Percentiles rank a stretch among this genome's conserved stretches.
phyloP scores from a whole-genome alignment of 2,113 vertebrate genomes.

The Psammodynastes pulverulentus region DNA sequence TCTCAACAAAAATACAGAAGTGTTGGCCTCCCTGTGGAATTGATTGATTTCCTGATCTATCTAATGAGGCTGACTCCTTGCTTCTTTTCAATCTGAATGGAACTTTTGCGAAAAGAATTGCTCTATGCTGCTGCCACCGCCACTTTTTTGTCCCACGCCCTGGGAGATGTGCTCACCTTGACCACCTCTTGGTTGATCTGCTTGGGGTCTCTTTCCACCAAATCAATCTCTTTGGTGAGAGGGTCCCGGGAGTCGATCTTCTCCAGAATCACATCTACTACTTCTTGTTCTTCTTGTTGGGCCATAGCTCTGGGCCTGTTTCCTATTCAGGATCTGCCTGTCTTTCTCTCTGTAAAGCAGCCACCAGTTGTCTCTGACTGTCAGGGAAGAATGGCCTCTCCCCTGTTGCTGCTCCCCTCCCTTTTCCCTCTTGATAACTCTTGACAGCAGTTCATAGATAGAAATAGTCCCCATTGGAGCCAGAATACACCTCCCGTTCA shows the following conservation, averaged over 20 bases:
- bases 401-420: not conserved
- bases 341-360: not conserved
- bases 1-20: not conserved
- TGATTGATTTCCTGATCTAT: not conserved
- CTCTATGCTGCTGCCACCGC: not conserved
- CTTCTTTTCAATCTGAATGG: no score
- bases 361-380: constrained; percentile 18
- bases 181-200: constrained; percentile 48
- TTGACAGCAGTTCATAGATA: not conserved
- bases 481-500: not conserved
- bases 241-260: constrained; percentile 18
- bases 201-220: constrained; percentile 44
- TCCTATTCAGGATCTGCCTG: not conserved
- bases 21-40: not conserved
- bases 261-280: constrained; percentile 4
- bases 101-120: not conserved
- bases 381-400: not conserved
- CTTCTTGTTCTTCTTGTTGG: constrained; percentile 33
- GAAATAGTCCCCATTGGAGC: constrained; percentile 3
- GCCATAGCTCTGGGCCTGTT: constrained; percentile 19
- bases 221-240: constrained; percentile 45
- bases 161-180: constrained; percentile 34
- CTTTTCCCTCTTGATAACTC: not conserved
- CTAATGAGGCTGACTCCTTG: not conserved
- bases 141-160: not conserved